These are phyloP conservation scores for Mormyrops boulengeri DNA, from an alignment of 2,797 vertebrate species.

Conservation along the genomic window DNA sequence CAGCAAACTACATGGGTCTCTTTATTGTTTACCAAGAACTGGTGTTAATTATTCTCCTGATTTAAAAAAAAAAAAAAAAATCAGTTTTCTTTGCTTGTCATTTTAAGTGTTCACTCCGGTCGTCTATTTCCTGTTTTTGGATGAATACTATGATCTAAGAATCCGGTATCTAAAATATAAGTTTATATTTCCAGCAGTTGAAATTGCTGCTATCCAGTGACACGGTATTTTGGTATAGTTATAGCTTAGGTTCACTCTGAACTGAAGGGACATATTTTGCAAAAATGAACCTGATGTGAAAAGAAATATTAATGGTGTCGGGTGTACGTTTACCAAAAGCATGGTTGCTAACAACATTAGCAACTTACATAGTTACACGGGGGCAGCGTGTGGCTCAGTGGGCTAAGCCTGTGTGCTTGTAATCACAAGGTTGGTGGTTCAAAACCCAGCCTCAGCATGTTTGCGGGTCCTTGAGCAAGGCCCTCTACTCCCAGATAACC, in stretches of 20 bases:
- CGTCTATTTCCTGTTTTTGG: background rate
- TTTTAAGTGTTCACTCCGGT: background rate
- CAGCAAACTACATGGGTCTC: background rate
- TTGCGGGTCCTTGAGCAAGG: no score
- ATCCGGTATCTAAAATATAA: background rate
- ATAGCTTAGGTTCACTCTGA: background rate
- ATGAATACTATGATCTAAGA: background rate
- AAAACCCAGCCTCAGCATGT: no score
- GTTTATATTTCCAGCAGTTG: background rate
- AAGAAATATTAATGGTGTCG: background rate
- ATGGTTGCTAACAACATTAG: background rate
- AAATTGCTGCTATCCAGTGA: background rate
- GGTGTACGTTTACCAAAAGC: background rate
- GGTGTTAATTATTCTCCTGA: background rate
- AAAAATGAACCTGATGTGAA: background rate
- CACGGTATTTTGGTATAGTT: background rate
- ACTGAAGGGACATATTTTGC: background rate
- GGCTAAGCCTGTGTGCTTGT: no score
- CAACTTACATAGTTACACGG: no score
- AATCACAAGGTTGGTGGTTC: no score
- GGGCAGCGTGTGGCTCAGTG: no score
- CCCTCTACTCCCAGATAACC: no score
- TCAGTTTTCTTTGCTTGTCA: background rate
- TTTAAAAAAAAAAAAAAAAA: background rate
- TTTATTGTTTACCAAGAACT: background rate